phyloP scores from a whole-genome alignment of 1,140 invertebrate species.

The Drosophila yakuba region DNA sequence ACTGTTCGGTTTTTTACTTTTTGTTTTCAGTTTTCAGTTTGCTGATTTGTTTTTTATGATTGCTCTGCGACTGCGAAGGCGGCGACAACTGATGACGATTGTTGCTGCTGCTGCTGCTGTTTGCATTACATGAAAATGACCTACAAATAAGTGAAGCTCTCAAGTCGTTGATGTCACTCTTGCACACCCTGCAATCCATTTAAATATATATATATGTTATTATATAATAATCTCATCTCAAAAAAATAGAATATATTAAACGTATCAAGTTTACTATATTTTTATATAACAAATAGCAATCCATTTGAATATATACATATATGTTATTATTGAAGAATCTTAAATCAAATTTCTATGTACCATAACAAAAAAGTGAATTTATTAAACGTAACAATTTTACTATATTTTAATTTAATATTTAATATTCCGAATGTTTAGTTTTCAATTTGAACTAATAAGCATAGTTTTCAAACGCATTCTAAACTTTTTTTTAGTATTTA shows the following conservation, averaged over 20 bases:
- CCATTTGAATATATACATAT: not conserved
- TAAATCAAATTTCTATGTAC: not conserved
- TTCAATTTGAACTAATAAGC: not conserved
- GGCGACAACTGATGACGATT: constrained; percentile 23
- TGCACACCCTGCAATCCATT: constrained; percentile 14
- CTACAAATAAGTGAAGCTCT: constrained; percentile 71
- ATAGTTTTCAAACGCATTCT: not conserved
- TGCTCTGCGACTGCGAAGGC: constrained; percentile 36
- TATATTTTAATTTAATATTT: not conserved
- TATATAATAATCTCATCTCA: no score
- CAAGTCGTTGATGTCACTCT: constrained; percentile 45
- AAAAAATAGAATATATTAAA: not conserved
- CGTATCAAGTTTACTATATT: no score
- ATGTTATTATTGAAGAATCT: no score
- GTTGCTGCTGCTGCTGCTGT: constrained; percentile 40
- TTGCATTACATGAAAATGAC: constrained; percentile 75
- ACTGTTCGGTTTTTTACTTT: constrained; percentile 5
- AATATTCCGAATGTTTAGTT: not conserved
- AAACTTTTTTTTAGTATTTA: constrained; percentile 22
- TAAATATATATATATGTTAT: not conserved
- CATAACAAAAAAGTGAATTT: not conserved
- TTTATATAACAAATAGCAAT: not conserved
- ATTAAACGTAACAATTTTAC: no score
- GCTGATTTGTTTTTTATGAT: constrained; percentile 58
- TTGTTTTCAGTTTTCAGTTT: constrained; percentile 17